Base-by-base conservation (phyloP, 1,140 invertebrate genomes). In the Drosophila truncata region DNA sequence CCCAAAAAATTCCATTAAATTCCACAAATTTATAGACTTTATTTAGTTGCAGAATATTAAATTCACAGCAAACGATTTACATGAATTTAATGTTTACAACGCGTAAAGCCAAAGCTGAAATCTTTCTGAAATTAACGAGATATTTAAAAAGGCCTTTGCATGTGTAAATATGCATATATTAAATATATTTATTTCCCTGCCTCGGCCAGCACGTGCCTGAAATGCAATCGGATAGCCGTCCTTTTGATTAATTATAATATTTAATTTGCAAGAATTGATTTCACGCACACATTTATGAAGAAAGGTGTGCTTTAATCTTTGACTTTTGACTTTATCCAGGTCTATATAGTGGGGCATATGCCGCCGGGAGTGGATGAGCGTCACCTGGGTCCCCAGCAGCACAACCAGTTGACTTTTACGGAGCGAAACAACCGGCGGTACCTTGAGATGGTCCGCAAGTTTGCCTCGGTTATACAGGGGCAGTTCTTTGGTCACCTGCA, bases 401-500 rank as follows among this genome's bases (percentile, higher is more conserved):
- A 94, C 10, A 93, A 93, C 59, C 94, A 95, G 77, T 92, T 94
- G 35, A 94, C 94, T 49, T 95, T 95, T 79, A 95, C 94, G 31
- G 95, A 96, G 59, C 94, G 94, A 57, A 95, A 96, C 80, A 96
- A 96, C 87, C 93, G 94, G 41, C 94, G 94, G 49, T 98, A 97
- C 91, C 86, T 98, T 27, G 93, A 95, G 50, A 93, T 96, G 66
- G 95, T 98, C 2, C 94, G 95, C 13, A 95, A 95, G 67, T 96
- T 96, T 90, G 94, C 96, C 13, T 93, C 95, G 60, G 96, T 97
- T 60, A 98, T 98, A 66, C 95, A 96, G 11, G 97, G 97, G 31
- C 98, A 98, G 93, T 98, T 98, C 93, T 98, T 98, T 84, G 98
- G 97, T 4, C 97, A 98, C 91, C 95, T 97, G 65, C 98, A 99